Percentiles rank a stretch among this genome's conserved stretches.
phyloP scores from a whole-genome alignment of 92 coral and sea anemone species.

The Heliopora coerulea region DNA sequence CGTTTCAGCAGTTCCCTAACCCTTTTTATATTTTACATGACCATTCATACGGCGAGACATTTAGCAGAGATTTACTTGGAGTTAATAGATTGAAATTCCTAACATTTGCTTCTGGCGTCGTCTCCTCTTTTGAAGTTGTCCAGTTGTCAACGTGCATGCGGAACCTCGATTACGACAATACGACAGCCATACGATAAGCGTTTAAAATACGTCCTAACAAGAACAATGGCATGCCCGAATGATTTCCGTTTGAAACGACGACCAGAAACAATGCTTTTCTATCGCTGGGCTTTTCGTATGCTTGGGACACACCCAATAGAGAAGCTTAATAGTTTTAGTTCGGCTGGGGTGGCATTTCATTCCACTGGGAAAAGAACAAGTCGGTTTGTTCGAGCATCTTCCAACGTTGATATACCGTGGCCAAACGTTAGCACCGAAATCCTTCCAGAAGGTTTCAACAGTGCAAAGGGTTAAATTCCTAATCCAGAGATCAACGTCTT shows the following conservation, averaged over 20 bases:
- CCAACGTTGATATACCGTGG: constrained; percentile 37
- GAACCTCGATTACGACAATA: too few relatives aligned
- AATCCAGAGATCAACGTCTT: constrained; percentile 16
- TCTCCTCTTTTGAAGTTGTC: too few relatives aligned
- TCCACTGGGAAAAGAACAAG: constrained; percentile 25
- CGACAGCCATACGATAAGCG: too few relatives aligned
- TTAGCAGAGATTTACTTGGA: too few relatives aligned
- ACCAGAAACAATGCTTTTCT: constrained; percentile 18
- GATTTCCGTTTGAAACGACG: constrained; percentile 9
- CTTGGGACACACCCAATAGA: constrained; percentile 19
- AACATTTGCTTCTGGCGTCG: background rate
- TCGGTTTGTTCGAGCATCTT: background rate
- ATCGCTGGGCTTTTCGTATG: background rate
- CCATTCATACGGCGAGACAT: too few relatives aligned
- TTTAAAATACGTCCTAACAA: too few relatives aligned
- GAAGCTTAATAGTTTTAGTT: constrained; percentile 5
- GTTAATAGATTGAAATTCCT: too few relatives aligned
- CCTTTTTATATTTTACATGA: too few relatives aligned
- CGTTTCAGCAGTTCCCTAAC: too few relatives aligned
- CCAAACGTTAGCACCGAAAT: constrained; percentile 28
- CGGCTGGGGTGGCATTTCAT: constrained; percentile 27
- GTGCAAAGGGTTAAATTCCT: constrained; percentile 32
- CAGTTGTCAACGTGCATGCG: too few relatives aligned
- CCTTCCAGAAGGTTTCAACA: constrained; percentile 22
- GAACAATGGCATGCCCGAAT: constrained; percentile 26